Conservation (phyloP, 1,140 invertebrate genomes). For the Zaprionus africanus region DNA sequence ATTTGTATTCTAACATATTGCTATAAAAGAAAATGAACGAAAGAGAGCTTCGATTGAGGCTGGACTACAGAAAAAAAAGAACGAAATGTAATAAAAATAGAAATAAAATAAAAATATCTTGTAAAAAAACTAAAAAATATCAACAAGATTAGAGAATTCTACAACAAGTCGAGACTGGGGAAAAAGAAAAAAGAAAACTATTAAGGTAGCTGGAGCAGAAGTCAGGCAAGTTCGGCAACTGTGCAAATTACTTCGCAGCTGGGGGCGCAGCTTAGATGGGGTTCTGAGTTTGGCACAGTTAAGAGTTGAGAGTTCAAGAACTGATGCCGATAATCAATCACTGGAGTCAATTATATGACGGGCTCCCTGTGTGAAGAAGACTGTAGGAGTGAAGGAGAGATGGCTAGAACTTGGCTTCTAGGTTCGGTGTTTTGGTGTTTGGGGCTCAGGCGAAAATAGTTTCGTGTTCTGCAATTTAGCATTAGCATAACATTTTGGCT, state of each 20-base stretch:
- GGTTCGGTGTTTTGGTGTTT: not conserved
- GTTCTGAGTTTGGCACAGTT: constrained; percentile 31
- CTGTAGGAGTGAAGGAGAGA: not conserved
- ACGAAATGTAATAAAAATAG: not conserved
- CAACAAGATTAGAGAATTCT: not conserved
- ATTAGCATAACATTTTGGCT: constrained; percentile 63
- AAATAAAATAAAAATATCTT: not conserved
- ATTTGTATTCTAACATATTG: too few relatives aligned
- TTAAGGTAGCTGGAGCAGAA: not conserved
- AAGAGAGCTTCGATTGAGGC: too few relatives aligned
- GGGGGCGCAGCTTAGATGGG: not conserved
- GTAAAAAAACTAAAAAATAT: too few relatives aligned
- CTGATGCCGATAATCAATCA: constrained; percentile 44
- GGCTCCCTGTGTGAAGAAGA: not conserved
- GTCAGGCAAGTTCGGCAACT: constrained; percentile 2
- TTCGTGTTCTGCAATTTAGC: constrained; percentile 29
- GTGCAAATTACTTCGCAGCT: constrained; percentile 24
- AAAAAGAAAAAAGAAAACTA: not conserved
- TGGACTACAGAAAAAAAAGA: not conserved
- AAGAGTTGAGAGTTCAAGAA: constrained; percentile 15
- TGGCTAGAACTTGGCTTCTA: not conserved
- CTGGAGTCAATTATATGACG: constrained; percentile 4
- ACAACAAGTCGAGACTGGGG: not conserved
- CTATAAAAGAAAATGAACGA: too few relatives aligned
- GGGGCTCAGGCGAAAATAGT: constrained; percentile 2